A percentile compares a stretch with the other conserved stretches of the same genome.
Conservation (phyloP, 2,888 invertebrate genomes). For the Erynnis tages region DNA sequence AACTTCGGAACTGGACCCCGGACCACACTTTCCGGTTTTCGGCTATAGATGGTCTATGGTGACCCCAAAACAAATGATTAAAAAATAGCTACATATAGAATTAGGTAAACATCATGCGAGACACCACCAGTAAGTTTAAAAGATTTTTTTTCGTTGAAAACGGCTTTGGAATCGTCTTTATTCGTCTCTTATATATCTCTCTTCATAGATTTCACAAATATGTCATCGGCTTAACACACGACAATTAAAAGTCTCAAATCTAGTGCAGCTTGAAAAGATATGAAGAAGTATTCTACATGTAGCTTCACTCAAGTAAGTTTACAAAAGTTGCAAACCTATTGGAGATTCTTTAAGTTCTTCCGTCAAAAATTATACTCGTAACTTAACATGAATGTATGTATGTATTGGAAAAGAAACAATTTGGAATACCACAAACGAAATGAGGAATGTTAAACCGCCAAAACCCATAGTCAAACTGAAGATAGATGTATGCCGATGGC, state of each 20-base stretch:
- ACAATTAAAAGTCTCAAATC: no score
- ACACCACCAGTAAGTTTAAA: slow-evolving; percentile 49
- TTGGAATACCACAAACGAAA: no score
- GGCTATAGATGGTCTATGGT: slow-evolving; percentile 40
- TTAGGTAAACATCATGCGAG: slow-evolving; percentile 59
- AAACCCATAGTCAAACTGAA: neutral
- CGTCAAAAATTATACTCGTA: no score
- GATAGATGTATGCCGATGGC: neutral
- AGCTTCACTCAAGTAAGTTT: no score
- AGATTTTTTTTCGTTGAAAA: neutral
- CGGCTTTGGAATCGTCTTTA: neutral
- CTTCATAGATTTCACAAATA: no score
- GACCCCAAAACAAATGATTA: slow-evolving; percentile 63
- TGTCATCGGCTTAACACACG: no score
- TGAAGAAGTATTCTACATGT: no score
- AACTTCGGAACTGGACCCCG: slow-evolving; percentile 52
- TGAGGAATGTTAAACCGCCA: slow-evolving; percentile 18
- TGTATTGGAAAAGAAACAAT: no score
- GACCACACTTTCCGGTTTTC: slow-evolving; percentile 63
- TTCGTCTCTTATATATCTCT: neutral
- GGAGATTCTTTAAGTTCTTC: neutral
- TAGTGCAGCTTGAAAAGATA: no score
- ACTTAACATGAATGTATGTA: no score
- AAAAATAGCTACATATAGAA: slow-evolving; percentile 73
- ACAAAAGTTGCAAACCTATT: neutral